Percentiles rank a stretch among this genome's conserved stretches.
phyloP scores from a whole-genome alignment of 2,888 invertebrate species.

The Eremobia ochroleuca region DNA sequence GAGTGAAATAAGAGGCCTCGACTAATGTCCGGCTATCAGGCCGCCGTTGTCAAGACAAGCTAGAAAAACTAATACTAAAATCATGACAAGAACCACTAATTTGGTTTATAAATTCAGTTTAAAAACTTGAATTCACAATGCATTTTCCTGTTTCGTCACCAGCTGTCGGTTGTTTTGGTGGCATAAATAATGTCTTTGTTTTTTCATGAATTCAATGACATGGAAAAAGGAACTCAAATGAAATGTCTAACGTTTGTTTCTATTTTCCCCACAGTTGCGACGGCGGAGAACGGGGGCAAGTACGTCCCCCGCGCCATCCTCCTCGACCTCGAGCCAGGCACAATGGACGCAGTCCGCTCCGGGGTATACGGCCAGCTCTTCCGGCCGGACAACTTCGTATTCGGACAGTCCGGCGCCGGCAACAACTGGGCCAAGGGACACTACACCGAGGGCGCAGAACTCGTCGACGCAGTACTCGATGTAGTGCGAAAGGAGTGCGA shows the following conservation, averaged over 20 bases:
- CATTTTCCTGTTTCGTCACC: conserved; percentile 29
- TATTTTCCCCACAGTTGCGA: conserved; percentile 92
- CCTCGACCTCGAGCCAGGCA: conserved; percentile 99
- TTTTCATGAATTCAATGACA: conserved; percentile 14
- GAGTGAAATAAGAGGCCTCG: conserved; percentile 25
- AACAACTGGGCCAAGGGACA: conserved; percentile 97
- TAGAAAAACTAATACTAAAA: conserved; percentile 28
- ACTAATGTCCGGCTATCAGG: not conserved
- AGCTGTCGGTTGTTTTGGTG: not conserved
- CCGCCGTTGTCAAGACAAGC: conserved; percentile 31
- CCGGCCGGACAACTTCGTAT: conserved; percentile 98
- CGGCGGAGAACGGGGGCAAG: conserved; percentile 97
- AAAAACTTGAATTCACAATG: conserved; percentile 19
- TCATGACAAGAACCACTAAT: not conserved
- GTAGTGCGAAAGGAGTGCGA: conserved; percentile 97
- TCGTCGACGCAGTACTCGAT: conserved; percentile 96
- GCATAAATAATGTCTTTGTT: conserved; percentile 1
- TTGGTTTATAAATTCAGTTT: not conserved
- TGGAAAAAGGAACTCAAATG: not conserved
- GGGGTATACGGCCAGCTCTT: conserved; percentile 97
- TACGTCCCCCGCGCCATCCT: conserved; percentile 98
- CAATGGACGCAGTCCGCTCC: conserved; percentile 97
- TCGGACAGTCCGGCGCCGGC: conserved; percentile 96
- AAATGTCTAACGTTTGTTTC: conserved; percentile 39
- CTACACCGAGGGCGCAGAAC: conserved; percentile 97